phyloP scores from a whole-genome alignment of 2,797 vertebrate species.

The Oryzias sinensis region DNA sequence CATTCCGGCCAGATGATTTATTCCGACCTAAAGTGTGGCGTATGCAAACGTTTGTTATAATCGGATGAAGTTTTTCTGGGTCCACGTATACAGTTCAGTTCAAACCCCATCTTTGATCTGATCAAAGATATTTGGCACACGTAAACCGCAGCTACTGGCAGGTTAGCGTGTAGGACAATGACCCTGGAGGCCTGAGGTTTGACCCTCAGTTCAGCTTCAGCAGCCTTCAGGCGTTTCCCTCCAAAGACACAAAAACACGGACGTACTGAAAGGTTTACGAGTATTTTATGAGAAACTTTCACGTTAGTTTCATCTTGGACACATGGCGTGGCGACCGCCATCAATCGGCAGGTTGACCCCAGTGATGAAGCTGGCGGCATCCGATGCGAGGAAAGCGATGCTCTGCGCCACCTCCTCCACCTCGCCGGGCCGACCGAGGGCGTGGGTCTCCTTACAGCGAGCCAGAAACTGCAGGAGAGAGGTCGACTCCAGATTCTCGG shows the following conservation, averaged over 20 bases:
- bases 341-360: conserved; percentile 82
- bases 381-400: conserved; percentile 85
- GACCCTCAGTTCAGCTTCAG: background rate
- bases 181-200: too few species aligned
- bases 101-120: too few species aligned
- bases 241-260: conserved; percentile 18
- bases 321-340: conserved; percentile 86
- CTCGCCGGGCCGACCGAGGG: conserved; percentile 80
- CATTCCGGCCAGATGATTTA: too few species aligned
- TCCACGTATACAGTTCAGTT: too few species aligned
- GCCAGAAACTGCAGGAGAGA: conserved; percentile 73
- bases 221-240: background rate
- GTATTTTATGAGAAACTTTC: conserved; percentile 23
- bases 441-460: conserved; percentile 78
- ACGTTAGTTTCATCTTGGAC: conserved; percentile 67
- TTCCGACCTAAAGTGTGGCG: too few species aligned
- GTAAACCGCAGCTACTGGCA: too few species aligned
- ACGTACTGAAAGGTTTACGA: conserved; percentile 6
- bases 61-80: too few species aligned
- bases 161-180: too few species aligned
- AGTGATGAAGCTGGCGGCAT: conserved; percentile 83
- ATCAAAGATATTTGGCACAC: too few species aligned
- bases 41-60: too few species aligned
- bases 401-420: conserved; percentile 83
- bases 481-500: background rate